Base-by-base conservation (phyloP, 1,140 invertebrate species). In the Hyposmocoma kahamanoa region DNA sequence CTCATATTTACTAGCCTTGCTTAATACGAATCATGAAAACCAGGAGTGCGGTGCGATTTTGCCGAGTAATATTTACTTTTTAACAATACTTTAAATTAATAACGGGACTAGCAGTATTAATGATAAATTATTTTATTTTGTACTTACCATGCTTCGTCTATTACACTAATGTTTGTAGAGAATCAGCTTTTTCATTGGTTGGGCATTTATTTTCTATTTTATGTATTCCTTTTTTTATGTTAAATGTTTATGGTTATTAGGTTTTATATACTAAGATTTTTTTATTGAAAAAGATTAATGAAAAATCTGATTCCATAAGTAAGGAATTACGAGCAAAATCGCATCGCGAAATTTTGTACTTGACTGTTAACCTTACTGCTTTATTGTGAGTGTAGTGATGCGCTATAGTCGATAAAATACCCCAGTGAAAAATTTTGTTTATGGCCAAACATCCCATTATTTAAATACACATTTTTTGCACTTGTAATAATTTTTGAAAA, bases 401-500 rank as follows among this genome's bases (percentile, higher is more conserved):
- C 75, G 73, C 56, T 64, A 56, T 67, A 77, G 77, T 83, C 79
- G 79, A 81, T 83, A 77, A 83, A 84, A 83, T 80, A 76, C 75
- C 59, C 68, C 64, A 49, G 64, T 64, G 62, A 70, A 72, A 72
- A 81, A 81, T 56, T 62, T 70, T 80, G 71, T 70, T 72, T 78
- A 82, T 83, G 81, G 79, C 81, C 81, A 75, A 85, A 85, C 81
- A 67, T 78, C 68, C 79, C 78, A 70, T 82, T 73, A 73, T 47
- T 78, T 78, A 79, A 78, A 83, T 78, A 81, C 72, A 72, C 69
- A n/a, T 81, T 81, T 72, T 83, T 82, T 85, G 78, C 77, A 81
- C 64, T 84, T 81, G 79, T 83, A 84, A 81, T 85, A 80, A 82
- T 85, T 85, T 83, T 85, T 83, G 79, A 85, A 85, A 85, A 85